Evolutionary conservation across 2,797 vertebrate genomes (phyloP), one percentile per base, ranked within the genome.

Genomic region (Lateolabrax maculatus): DNA sequence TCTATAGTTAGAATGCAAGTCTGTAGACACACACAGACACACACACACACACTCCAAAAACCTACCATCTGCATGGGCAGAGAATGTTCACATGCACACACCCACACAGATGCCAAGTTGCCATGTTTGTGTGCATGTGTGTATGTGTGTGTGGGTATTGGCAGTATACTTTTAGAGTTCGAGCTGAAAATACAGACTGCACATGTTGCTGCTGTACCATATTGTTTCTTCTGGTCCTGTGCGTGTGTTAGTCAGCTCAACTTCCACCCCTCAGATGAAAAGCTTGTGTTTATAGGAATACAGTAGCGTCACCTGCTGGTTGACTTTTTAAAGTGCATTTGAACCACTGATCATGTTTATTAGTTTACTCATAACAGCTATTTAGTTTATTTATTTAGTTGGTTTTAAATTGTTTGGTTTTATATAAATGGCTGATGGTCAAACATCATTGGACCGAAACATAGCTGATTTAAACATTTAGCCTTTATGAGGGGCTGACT

Each of bases 221-320:
- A 23, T 15, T 27, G 12, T 8, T 16, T 53, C 7, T 27, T 29
- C n/a, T 49, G 19, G 27, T 7, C 8, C 60, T 49, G 56, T 27
- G 69, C 61, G 57, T 57, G 48, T 57, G 49, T 27, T n/a, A 5
- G 5, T 29, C 27, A 41, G 55, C 51, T 41, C 10, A 10, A n/a
- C 7, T 34, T 71, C 1, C 39, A 60, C 6, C 3, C 4, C 8
- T 44, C 11, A 37, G 9, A 5, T 49, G 36, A 16, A 56, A 19
- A 46, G 19, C 49, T 51, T 31, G 52, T 66, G 18, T 19, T 16
- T 23, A 9, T 31, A 25, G 43, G 5, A 67, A 27, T 29, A 16
- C 56, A 66, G 27, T 49, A 66, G 60, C 53, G 10, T 78, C 76
- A 21, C 48, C 85, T 86, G 64, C 52, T 91, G 90, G 71, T 77